Evolutionary conservation across 2,113 vertebrate genomes (phyloP).

Genomic region (Nesogale talazaci): DNA sequence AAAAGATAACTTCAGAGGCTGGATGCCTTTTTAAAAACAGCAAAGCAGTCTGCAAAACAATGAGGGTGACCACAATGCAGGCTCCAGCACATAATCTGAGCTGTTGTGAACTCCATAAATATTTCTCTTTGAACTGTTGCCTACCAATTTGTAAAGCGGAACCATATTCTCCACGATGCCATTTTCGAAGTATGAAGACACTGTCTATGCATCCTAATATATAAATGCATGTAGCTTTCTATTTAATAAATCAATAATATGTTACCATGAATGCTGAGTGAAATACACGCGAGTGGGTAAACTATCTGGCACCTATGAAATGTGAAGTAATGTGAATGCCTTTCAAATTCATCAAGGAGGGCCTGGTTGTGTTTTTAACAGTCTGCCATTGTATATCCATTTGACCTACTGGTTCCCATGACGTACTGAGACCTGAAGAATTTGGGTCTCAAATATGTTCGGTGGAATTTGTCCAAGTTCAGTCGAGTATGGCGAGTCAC

Average conservation of each 20-base stretch:
- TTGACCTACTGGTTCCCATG: neutral
- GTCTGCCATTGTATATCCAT: slow-evolving; percentile 3
- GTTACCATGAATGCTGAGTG: neutral
- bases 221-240: neutral
- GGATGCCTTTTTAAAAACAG: neutral
- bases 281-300: neutral
- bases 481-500: neutral
- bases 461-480: neutral
- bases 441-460: neutral
- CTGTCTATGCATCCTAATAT: neutral
- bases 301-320: neutral
- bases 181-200: slow-evolving; percentile 3
- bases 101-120: neutral
- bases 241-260: neutral
- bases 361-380: neutral
- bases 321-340: neutral
- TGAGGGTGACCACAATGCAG: neutral
- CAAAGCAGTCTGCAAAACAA: neutral
- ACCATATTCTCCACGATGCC: neutral
- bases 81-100: neutral
- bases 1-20: neutral
- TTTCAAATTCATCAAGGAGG: slow-evolving; percentile 15
- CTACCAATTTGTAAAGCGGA: neutral
- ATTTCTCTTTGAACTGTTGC: slow-evolving; percentile 3
- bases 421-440: neutral